These are phyloP conservation scores for Stichopus horrens DNA, from an alignment of 53 echinoderm and acorn worm genomes.

Conservation along the genomic window DNA sequence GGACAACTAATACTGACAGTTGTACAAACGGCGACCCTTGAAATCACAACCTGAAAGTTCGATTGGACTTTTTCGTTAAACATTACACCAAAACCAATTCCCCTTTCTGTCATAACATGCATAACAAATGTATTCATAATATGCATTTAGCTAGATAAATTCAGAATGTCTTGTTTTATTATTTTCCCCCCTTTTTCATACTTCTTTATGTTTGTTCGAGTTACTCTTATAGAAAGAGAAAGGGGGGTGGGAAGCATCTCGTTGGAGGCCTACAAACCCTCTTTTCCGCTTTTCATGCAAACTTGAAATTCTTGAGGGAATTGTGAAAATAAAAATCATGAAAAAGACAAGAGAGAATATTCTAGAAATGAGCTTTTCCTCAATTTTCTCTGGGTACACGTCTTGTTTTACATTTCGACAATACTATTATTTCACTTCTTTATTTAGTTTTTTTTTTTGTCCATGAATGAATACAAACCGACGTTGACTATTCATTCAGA, in stretches of 20 bases:
- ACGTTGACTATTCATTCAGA: too few species aligned
- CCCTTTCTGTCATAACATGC: neutral
- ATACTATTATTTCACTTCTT: too few species aligned
- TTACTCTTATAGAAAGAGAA: too few species aligned
- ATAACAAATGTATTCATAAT: neutral
- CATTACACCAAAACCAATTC: too few species aligned
- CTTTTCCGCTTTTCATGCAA: constrained; percentile 7
- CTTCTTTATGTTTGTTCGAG: too few species aligned
- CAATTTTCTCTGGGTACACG: too few species aligned
- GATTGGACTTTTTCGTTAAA: neutral
- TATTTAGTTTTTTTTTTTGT: too few species aligned
- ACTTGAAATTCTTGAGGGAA: constrained; percentile 13
- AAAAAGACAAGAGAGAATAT: constrained; percentile 7
- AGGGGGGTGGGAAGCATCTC: neutral
- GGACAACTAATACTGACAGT: too few species aligned
- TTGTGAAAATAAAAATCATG: neutral
- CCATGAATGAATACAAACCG: too few species aligned
- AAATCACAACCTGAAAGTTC: neutral
- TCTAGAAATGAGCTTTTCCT: neutral
- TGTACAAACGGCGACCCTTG: neutral
- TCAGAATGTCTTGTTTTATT: neutral
- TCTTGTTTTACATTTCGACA: too few species aligned
- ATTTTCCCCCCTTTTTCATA: too few species aligned
- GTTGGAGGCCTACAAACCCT: neutral
- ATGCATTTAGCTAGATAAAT: neutral